Evolutionary conservation across 2,797 vertebrate genomes (phyloP).

Genomic region (Enteromius argenteus): DNA sequence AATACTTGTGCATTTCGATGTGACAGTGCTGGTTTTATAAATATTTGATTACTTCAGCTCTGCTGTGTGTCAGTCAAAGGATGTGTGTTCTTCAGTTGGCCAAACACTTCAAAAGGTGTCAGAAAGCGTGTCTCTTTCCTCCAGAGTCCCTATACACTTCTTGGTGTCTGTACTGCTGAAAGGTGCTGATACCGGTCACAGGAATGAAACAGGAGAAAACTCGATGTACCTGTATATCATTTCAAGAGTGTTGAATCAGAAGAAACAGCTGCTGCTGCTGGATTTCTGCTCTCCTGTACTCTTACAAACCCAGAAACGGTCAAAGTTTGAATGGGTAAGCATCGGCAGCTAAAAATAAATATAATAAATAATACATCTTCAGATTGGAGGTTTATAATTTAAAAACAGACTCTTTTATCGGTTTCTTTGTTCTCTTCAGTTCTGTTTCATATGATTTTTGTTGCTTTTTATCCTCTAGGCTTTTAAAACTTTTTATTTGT

Average conservation of each 20-base stretch:
- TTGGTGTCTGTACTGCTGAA: background rate
- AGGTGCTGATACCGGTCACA: background rate
- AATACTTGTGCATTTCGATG: conserved; percentile 6
- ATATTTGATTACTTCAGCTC: conserved; percentile 3
- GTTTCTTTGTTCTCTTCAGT: background rate
- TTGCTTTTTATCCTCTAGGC: background rate
- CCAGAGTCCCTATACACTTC: background rate
- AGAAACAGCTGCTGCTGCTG: background rate
- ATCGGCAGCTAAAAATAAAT: background rate
- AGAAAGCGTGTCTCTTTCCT: conserved; percentile 8
- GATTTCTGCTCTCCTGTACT: background rate
- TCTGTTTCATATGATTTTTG: background rate
- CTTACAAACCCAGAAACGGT: no score
- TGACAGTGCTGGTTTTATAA: background rate
- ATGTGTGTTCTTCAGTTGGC: background rate
- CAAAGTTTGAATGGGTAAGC: no score
- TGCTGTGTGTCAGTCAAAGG: background rate
- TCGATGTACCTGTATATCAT: background rate
- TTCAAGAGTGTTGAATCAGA: background rate
- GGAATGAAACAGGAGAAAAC: background rate
- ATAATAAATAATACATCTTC: background rate
- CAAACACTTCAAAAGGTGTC: background rate
- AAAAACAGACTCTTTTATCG: background rate
- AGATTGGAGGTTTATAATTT: background rate
- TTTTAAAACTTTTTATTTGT: background rate